phyloP scores from a whole-genome alignment of 1,140 invertebrate species.

The Halesus radiatus region DNA sequence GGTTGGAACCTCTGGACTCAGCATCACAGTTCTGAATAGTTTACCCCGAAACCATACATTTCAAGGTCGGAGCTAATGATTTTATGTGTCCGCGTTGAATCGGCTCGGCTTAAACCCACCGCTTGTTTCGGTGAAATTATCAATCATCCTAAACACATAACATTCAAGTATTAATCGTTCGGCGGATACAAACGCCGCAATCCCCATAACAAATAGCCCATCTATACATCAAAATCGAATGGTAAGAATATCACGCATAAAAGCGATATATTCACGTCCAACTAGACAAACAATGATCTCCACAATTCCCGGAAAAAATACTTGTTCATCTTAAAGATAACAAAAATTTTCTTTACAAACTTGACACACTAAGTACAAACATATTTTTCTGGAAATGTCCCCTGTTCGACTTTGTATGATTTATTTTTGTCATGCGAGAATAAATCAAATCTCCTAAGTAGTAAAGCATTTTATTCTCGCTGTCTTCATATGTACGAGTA shows the following conservation, averaged over 20 bases:
- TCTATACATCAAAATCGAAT: constrained; percentile 6
- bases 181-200: not conserved
- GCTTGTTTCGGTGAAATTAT: too few species aligned
- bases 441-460: constrained; percentile 27
- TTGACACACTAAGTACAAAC: constrained; percentile 18
- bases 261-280: constrained; percentile 18
- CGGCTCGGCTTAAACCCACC: too few species aligned
- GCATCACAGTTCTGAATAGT: too few species aligned
- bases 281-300: constrained; percentile 28
- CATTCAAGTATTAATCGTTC: too few species aligned
- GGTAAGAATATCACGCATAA: constrained; percentile 25
- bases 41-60: too few species aligned
- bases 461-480: not conserved
- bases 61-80: too few species aligned
- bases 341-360: not conserved
- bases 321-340: constrained; percentile 24
- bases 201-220: not conserved
- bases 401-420: constrained; percentile 16
- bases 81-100: too few species aligned
- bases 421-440: constrained; percentile 18
- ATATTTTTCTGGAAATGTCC: constrained; percentile 29
- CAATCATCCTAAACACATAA: too few species aligned
- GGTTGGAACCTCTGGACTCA: too few species aligned
- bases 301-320: constrained; percentile 10
- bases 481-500: not conserved